These are phyloP conservation scores for Harpagoxenus sublaevis DNA, from an alignment of 2,888 invertebrate genomes.

Conservation along the genomic window DNA sequence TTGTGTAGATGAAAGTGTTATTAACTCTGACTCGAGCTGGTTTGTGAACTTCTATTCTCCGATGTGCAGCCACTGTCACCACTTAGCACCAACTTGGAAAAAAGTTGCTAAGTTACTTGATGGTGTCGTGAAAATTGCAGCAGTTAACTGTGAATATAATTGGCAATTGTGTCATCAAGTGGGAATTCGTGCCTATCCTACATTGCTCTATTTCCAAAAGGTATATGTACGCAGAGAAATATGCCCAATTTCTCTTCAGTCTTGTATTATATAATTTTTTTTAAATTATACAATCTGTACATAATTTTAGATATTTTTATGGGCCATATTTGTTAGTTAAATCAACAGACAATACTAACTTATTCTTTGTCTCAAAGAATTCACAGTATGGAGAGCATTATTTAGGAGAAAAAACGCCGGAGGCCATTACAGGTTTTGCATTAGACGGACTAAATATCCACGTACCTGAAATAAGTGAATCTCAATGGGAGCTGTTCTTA, in stretches of 20 bases:
- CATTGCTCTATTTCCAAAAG: conserved; percentile 90
- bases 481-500: conserved; percentile 74
- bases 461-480: conserved; percentile 75
- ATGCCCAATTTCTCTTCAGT: conserved; percentile 6
- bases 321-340: background rate
- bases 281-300: conserved; percentile 7
- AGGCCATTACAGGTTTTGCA: conserved; percentile 76
- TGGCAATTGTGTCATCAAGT: conserved; percentile 92
- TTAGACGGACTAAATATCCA: conserved; percentile 77
- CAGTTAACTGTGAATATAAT: conserved; percentile 96
- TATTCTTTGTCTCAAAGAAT: conserved; percentile 68
- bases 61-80: conserved; percentile 94
- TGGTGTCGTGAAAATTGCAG: conserved; percentile 92
- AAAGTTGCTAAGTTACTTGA: conserved; percentile 92
- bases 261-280: background rate
- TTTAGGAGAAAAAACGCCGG: conserved; percentile 71
- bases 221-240: conserved; percentile 80
- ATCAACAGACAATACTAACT: conserved; percentile 8
- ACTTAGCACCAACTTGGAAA: conserved; percentile 94
- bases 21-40: conserved; percentile 90
- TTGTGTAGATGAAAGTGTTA: conserved; percentile 85
- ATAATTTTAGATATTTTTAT: conserved; percentile 6
- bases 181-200: conserved; percentile 92
- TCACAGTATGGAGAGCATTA: conserved; percentile 77
- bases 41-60: conserved; percentile 96